Evolutionary conservation across 53 echinoderm and acorn worm species (phyloP), one percentile per base, ranked within the genome.

Genomic region (Hippasteria phrygiana): DNA sequence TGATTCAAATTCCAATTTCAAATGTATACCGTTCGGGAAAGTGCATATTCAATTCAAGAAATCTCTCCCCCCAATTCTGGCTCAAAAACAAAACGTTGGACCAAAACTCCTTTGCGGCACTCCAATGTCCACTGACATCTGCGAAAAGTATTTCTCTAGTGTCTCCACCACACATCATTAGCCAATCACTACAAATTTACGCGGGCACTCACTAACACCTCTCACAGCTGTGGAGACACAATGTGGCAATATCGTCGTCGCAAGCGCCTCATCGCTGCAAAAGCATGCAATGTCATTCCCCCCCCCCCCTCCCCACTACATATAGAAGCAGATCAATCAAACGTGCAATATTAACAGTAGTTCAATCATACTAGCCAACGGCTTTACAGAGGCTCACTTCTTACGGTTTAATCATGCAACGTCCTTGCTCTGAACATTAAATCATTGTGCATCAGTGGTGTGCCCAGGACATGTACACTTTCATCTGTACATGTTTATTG

Each of bases 101-200:
- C n/a, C 59, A 59, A 26, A 59, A 24, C 54, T 20, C 14, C 54
- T 16, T 59, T 59, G 59, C 3, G 26, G 59, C 11, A 24, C 59
- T 26, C 1, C 59, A 59, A 59, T 59, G n/a, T 59, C 59, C 26
- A 59, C n/a, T 59, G 54, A 5, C 40, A 71, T 71, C 71, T 71
- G 71, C 71, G 5, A 9, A 7, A 43, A 43, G 20, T 24, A 4
- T 40, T 73, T 73, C 43, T n/a, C 73, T 22, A 4, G 24, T 40
- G 43, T n/a, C 43, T 73, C 20, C 41, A 16, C 43, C 73, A 73
- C 41, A 73, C 41, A 73, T 73, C 73, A 73, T 73, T 73, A 73
- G 73, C 41, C 41, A 73, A 73, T 73, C 41, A 73, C 73, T 41
- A 40, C 73, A 73, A 36, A 67, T 67, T 67, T 67, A 67, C 69